Evolutionary conservation across 1,140 invertebrate genomes (phyloP), one percentile per base, ranked within the genome.

Genomic region (Pogonomyrmex barbatus): DNA sequence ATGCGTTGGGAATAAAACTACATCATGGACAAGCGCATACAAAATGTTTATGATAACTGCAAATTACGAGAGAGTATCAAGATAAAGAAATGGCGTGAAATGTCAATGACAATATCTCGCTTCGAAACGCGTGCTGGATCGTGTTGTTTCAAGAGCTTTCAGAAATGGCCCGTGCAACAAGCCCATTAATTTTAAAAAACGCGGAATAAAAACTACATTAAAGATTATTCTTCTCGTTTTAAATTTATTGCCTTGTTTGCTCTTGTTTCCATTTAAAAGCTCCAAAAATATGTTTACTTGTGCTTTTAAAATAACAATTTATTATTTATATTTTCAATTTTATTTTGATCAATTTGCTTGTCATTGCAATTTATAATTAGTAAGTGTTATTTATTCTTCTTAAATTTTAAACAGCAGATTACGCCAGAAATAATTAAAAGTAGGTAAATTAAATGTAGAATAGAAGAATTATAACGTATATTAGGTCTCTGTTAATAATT

Each of bases 11-110:
- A 17, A 63, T 78, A 78, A 78, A 78, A 78, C 58, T 30, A 42
- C 24, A 24, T n/a, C 24, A 36, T 24, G 24, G 54, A 76, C 73
- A 30, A 42, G 39, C 73, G 58, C 73, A 42, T 68, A 68, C 42
- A 68, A 76, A 76, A 39, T 75, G 52, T 76, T 76, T 76, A 76
- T 76, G 73, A 76, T 58, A 76, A 76, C 58, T 76, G 73, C 39
- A 47, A 77, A 77, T 60, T 62, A 62, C 42, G 42, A 17, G 56
- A 52, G 75, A 77, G 42, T 77, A 45, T 63, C 58, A 78, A 78
- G 75, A 78, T 78, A 78, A 78, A 63, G 42, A 78, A 30, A 2
- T 42, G 42, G 58, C 58, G 30, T 50, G 24, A 77, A 77, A 45
- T 60, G 52, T 6, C 54, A 10, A 45, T n/a, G 73, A 50, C 58